Evolutionary conservation across 2,888 invertebrate species (phyloP), one percentile per base, ranked within the genome.

Genomic region (Erebia epiphron): DNA sequence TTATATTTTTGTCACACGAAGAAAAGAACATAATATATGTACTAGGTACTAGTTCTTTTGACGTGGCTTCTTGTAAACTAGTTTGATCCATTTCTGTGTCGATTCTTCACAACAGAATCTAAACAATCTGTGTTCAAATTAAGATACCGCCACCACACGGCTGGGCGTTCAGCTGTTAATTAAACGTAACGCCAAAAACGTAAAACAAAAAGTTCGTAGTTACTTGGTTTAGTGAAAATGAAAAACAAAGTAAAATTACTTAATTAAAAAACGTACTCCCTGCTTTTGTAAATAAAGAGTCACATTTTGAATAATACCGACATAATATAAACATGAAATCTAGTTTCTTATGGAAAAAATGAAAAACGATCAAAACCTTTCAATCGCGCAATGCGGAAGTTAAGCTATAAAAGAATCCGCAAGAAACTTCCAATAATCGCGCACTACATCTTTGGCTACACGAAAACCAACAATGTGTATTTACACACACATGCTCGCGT

Each of bases 341-440:
- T 1, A 13, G 13, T 46, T 49, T 21, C 50, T 57, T 49, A 52
- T 1, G 5, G 7, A 41, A 10, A 9, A 68, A 52, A 21, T 62
- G 21, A 50, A 67, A 58, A 67, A 35, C 62, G 63, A 73, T 69
- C 69, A 74, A 70, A 70, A 67, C 62, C 52, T 26, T 14, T 5
- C 18, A 52, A 65, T 21, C 58, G 26, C 35, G 58, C 49, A 49
- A 74, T 46, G 52, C 54, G 50, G 21, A 62, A 63, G 68, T 74
- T 63, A 70, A 35, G 62, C 73, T 79, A 77, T 76, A 86, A 87
- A 89, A 88, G 85, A 86, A 85, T 83, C 82, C 84, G 78, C 86
- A 85, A 87, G 85, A 77, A 75, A 73, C 62, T 84, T 82, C 83
- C 84, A 83, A 82, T 86, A 85, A 86, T 86, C 86, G 80, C 86